Evolutionary conservation across 2,113 vertebrate species (phyloP), one percentile per base, ranked within the genome.

Genomic region (Osmerus eperlanus): DNA sequence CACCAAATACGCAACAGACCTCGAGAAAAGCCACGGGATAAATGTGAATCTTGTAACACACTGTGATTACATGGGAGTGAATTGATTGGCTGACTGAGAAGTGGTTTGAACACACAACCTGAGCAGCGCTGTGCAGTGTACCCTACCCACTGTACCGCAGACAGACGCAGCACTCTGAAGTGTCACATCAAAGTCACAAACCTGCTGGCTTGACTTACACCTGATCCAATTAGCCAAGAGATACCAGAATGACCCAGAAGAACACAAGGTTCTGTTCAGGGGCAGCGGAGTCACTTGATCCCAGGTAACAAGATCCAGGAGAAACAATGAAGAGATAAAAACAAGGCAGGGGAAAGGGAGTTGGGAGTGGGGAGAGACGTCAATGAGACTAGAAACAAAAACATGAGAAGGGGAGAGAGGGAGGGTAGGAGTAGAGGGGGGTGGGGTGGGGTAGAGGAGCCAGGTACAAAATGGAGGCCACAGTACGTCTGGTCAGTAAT

Each of bases 151-250:
- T 47, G 41, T 47, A 47, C 89, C 87, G 72, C 87, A 89, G 85
- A 88, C 88, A 78, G 86, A 89, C 88, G 81, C 59, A 2, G 84
- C 0, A 80, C 85, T 85, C 89, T 81, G 68, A 87, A 78, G 84
- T 86, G 85, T 88, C 92, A 92, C 93, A 94, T 96, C 94, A 95
- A 94, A 95, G 94, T 92, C 87, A 47, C 87, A 88, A 86, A 89
- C 92, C 93, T 79, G 91, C 92, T 94, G 94, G 94, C 91, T 95
- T 89, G 90, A 92, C 92, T 95, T 97, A 94, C 95, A 94, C 94
- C 92, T 94, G 92, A 95, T 96, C 95, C 94, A 96, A 96, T 98
- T 97, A 97, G 93, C 91, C 41, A 79, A 5, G 71, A 84, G 91
- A 95, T 93, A 94, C 95, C 93, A 93, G 89, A 90, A 90, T 82